Percentiles rank a stretch among this genome's conserved stretches.
These are phyloP conservation scores for Vidua macroura DNA, from an alignment of 2,113 vertebrate species.

Conservation along the genomic window DNA sequence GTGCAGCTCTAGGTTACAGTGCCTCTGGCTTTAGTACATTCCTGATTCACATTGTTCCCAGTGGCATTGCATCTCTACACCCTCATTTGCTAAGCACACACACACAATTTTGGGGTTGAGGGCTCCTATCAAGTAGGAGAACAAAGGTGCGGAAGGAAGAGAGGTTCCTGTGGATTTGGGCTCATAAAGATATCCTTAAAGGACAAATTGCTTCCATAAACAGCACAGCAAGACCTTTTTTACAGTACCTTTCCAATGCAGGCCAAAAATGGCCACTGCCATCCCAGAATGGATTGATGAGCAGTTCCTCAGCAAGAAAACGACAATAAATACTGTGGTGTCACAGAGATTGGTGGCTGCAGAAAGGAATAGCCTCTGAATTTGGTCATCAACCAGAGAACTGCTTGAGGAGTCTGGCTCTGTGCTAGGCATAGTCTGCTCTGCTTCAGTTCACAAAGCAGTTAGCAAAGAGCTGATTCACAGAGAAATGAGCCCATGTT, in stretches of 20 bases:
- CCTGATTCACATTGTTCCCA: constrained; percentile 8
- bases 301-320: neutral
- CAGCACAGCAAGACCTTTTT: neutral
- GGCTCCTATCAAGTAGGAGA: neutral
- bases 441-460: neutral
- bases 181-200: neutral
- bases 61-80: neutral
- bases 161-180: neutral
- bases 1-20: neutral
- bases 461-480: constrained; percentile 27
- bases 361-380: neutral
- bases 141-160: neutral
- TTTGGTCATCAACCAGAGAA: neutral
- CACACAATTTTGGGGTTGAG: neutral
- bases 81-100: neutral
- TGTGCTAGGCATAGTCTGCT: neutral
- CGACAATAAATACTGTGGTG: neutral
- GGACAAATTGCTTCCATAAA: neutral
- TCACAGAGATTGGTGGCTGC: neutral
- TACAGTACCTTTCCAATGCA: neutral
- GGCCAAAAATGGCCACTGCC: neutral
- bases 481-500: neutral
- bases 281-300: neutral
- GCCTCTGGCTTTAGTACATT: constrained; percentile 22
- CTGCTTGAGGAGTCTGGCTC: neutral